phyloP scores from a whole-genome alignment of 2,797 vertebrate species.

The Halcyon leucocephala region DNA sequence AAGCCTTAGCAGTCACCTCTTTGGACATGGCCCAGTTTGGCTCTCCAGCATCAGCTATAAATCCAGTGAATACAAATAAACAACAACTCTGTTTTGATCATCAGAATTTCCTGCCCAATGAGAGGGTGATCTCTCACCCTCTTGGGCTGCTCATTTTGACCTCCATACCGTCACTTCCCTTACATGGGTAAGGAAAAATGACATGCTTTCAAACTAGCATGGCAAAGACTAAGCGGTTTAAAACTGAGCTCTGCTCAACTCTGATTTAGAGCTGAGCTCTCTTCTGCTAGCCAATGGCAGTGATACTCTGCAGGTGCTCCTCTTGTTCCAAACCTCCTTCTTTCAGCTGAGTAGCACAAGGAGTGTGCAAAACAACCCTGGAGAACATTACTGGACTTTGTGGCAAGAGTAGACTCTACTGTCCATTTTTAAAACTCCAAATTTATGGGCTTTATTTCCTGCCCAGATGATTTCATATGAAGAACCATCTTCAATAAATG shows the following conservation, averaged over 20 bases:
- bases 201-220: background rate
- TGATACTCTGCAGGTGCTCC: fast-evolving
- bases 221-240: background rate
- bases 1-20: background rate
- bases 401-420: background rate
- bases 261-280: background rate
- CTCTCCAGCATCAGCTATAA: background rate
- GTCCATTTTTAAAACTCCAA: background rate
- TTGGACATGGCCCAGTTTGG: background rate
- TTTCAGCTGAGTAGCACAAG: background rate
- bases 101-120: background rate
- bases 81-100: background rate
- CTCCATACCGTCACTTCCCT: background rate
- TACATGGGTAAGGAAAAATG: background rate
- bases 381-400: background rate
- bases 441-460: background rate
- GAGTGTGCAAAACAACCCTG: background rate
- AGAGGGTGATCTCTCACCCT: background rate
- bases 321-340: background rate
- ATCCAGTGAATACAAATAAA: background rate
- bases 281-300: background rate
- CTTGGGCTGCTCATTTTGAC: background rate
- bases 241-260: background rate
- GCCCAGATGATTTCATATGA: background rate
- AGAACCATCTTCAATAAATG: background rate